phyloP scores from a whole-genome alignment of 92 coral and sea anemone species.

The Micromussa lordhowensis region DNA sequence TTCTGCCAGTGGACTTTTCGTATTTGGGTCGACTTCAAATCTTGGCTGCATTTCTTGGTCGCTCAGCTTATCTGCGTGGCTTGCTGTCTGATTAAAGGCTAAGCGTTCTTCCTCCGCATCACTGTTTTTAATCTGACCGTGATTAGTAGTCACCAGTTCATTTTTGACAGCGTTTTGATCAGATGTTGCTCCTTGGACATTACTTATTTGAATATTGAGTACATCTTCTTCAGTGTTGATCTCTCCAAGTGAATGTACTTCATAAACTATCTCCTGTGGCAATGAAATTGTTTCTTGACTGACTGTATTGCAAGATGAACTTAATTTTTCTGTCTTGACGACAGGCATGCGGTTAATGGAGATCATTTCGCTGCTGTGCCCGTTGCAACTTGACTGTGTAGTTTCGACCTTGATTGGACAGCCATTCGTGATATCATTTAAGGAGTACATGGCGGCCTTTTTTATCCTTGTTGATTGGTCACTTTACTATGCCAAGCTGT shows the following conservation, averaged over 20 bases:
- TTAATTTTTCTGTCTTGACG: not conserved
- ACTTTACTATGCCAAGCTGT: not conserved
- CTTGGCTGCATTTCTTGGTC: not conserved
- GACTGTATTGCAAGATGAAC: not conserved
- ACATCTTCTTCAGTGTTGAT: not conserved
- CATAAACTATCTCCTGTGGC: not conserved
- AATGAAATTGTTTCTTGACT: not conserved
- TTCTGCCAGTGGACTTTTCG: not conserved
- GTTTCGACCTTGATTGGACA: conserved; percentile 13
- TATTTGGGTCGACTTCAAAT: not conserved
- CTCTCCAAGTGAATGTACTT: conserved; percentile 8
- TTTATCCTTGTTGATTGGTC: not conserved
- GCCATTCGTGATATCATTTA: not conserved
- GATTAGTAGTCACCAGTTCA: not conserved
- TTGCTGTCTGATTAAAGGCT: conserved; percentile 3
- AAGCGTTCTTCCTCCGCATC: not conserved
- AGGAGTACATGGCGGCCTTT: conserved; percentile 8
- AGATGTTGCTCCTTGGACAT: conserved; percentile 2
- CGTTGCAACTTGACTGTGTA: not conserved
- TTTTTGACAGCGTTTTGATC: not conserved
- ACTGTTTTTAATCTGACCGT: not conserved
- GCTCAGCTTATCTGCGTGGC: not conserved
- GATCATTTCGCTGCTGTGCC: not conserved
- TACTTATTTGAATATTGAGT: not conserved
- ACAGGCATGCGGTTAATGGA: not conserved